Conservation (phyloP, 2,888 invertebrate genomes). For the Strigamia maritima region DNA sequence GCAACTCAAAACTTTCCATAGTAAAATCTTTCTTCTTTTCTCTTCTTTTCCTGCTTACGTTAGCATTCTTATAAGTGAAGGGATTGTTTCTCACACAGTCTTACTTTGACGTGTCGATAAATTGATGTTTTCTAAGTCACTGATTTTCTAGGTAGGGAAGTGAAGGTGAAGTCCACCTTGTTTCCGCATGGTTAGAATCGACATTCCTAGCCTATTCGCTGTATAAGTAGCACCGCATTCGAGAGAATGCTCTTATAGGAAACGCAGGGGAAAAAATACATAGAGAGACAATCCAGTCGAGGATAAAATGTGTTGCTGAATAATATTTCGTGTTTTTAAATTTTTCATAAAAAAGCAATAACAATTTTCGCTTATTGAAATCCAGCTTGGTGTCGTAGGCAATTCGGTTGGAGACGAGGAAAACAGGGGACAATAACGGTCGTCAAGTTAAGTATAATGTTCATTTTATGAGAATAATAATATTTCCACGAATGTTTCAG, state of each 20-base stretch:
- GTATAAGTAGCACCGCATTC: conserved; percentile 6
- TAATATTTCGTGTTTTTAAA: background rate
- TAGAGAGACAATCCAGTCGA: background rate
- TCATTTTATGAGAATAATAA: background rate
- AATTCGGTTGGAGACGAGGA: background rate
- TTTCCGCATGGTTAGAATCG: background rate
- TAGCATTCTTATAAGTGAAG: background rate
- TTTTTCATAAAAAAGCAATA: background rate
- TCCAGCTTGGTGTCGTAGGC: background rate
- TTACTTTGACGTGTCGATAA: conserved; percentile 10
- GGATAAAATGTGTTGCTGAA: background rate
- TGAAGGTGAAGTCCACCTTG: conserved; percentile 10
- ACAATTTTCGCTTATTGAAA: background rate
- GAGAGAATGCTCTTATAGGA: background rate
- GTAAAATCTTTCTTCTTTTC: background rate
- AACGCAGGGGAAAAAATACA: background rate
- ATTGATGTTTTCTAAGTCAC: conserved; percentile 15
- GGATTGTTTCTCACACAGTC: conserved; percentile 10
- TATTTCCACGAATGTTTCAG: background rate
- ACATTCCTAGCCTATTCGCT: background rate
- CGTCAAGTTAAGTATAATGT: background rate
- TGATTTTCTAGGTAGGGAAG: background rate
- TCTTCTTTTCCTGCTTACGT: background rate
- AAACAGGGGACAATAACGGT: background rate
- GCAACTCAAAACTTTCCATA: conserved; percentile 1